These are phyloP conservation scores for Aradophagus sp. DNA, from an alignment of 1,140 invertebrate genomes.

Conservation along the genomic window DNA sequence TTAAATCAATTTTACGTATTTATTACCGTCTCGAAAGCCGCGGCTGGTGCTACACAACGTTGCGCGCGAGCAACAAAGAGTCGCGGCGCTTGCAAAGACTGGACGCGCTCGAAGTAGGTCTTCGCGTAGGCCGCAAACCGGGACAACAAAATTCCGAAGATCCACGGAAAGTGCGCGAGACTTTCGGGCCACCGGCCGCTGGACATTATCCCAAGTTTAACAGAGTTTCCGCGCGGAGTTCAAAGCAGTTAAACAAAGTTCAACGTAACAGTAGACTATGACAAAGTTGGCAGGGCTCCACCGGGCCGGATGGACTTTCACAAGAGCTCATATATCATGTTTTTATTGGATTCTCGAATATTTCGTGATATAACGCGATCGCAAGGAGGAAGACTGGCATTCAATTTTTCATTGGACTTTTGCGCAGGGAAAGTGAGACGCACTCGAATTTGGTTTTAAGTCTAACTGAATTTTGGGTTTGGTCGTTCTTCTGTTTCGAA, in stretches of 20 bases:
- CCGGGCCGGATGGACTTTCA: constrained; percentile 35
- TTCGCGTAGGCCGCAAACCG: constrained; percentile 6
- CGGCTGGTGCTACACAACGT: background rate
- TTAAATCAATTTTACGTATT: constrained; percentile 54
- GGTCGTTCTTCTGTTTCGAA: background rate
- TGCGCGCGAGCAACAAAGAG: background rate
- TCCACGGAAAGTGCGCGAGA: constrained; percentile 8
- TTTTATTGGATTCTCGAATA: constrained; percentile 38
- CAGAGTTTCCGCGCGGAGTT: constrained; percentile 36
- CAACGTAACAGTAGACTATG: constrained; percentile 43
- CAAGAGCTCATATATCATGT: constrained; percentile 46
- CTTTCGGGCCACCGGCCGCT: constrained; percentile 4
- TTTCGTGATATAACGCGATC: constrained; percentile 27
- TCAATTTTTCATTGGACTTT: constrained; percentile 16
- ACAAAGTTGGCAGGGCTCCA: constrained; percentile 51
- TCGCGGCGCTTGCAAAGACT: background rate
- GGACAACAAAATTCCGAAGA: constrained; percentile 16
- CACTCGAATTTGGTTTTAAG: background rate
- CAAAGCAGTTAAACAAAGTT: constrained; percentile 49
- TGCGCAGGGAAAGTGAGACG: background rate
- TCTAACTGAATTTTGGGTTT: background rate
- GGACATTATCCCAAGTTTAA: constrained; percentile 46
- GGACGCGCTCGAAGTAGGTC: background rate
- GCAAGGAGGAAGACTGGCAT: constrained; percentile 1
- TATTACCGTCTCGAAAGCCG: constrained; percentile 21